Evolutionary conservation across 2,797 vertebrate species (phyloP), one percentile per base, ranked within the genome.

Genomic region (Selene dorsalis): DNA sequence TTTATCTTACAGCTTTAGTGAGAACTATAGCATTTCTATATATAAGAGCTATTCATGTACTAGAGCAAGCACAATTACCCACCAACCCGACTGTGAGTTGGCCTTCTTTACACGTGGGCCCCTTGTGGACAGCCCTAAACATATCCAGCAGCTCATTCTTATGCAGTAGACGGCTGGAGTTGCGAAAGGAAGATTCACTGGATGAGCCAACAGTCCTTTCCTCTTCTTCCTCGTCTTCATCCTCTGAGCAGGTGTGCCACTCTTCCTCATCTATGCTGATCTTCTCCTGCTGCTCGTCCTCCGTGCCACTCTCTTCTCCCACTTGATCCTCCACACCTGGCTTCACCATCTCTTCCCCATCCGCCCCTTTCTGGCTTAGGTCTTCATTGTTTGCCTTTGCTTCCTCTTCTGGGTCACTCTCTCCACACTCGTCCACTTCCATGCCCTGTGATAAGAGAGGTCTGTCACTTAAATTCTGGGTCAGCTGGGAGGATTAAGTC

Each of bases 21-120:
- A 50, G 35, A 50, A 35, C 12, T 22, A 64, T 2, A 50, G 35
- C 20, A 50, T 65, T 35, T 30, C 1, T 11, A 28, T 32, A 45
- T 52, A 35, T 35, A 35, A 30, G 32, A 50, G 45, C 38, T 32
- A 4, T 32, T 35, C 13, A 32, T 17, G 6, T 22, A 47, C 5
- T 10, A 62, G 35, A 22, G 22, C 0, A 12, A 12, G 24, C 13
- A 8, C 2, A 20, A 50, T 20, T 13, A 82, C 96, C 89, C 87
- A 97, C 97, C 96, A 99, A 87, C 22, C 98, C 98, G 17, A 99
- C 92, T 1, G 97, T 99, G 71, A 99, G 94, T 55, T 99, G 93
- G 11, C 93, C 95, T 0, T 96, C 95, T 91, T 95, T 98, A 88
- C 94, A 93, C 50, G 70, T 95, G 53, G 88, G 81, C 38, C 96